Percentiles rank a stretch among this genome's conserved stretches.
These are phyloP conservation scores for Graphium colonna DNA, from an alignment of 2,888 invertebrate genomes.

Conservation along the genomic window DNA sequence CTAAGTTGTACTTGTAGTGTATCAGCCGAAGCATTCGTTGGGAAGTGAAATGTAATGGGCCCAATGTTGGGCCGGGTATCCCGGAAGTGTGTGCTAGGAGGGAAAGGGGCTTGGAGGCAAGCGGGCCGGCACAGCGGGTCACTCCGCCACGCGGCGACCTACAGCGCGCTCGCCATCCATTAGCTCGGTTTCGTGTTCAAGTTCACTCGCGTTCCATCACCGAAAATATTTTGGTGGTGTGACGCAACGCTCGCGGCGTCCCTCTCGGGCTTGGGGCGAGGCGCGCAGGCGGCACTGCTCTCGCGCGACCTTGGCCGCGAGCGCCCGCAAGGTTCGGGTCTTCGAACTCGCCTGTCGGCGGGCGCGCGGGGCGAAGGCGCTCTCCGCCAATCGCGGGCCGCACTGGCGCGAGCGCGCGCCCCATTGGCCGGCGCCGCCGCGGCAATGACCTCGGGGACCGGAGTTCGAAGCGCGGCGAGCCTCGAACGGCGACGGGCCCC, in stretches of 20 bases:
- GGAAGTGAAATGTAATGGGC: neutral
- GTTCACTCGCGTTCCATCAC: constrained; percentile 78
- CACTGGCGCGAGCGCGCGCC: constrained; percentile 68
- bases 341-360: constrained; percentile 82
- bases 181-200: constrained; percentile 76
- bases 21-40: neutral
- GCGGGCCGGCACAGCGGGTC: constrained; percentile 57
- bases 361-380: constrained; percentile 62
- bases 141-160: constrained; percentile 69
- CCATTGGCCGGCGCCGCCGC: constrained; percentile 79
- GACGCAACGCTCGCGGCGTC: constrained; percentile 72
- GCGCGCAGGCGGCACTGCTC: constrained; percentile 69
- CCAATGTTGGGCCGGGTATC: constrained; percentile 26
- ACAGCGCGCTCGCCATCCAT: constrained; percentile 67
- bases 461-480: constrained; percentile 89
- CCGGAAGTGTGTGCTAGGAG: constrained; percentile 52
- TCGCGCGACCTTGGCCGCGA: constrained; percentile 87
- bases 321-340: constrained; percentile 93
- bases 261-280: constrained; percentile 57
- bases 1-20: too few species aligned
- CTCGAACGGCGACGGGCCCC: constrained; percentile 78
- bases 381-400: constrained; percentile 69
- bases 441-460: constrained; percentile 92
- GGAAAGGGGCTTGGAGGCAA: constrained; percentile 51
- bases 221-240: constrained; percentile 78